Evolutionary conservation across 2,888 invertebrate species (phyloP), one percentile per base, ranked within the genome.

Genomic region (Byasa hedistus): DNA sequence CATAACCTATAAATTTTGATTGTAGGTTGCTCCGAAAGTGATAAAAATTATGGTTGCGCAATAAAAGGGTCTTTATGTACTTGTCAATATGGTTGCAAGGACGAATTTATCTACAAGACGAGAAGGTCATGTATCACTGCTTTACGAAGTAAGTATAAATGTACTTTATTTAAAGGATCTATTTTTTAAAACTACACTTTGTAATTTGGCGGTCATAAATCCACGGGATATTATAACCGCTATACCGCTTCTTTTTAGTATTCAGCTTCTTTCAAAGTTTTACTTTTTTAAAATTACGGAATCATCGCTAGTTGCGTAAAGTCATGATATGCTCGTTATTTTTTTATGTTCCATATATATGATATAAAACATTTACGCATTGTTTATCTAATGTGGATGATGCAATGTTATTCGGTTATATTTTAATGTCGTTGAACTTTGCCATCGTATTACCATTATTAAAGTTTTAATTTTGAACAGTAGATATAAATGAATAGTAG

Each of bases 101-200:
- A 24, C 24, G 44, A 61, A 19, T n/a, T 39, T 22, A 24, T 0
- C 2, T 55, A 44, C 61, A 61, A 55, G 17, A 61, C 55, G 0
- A 61, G 39, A 54, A 44, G 55, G n/a, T 23, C 55, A 21, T 56
- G 61, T 55, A n/a, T 61, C 0, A 55, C 12, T 12, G 44, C 55
- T n/a, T 55, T 61, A 44, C 5, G 36, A 61, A n/a, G 61, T 61
- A 61, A 39, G 61, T 55, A 63, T 19, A 2, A 44, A 44, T 4
- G 17, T 44, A 10, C 15, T 17, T 3, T 15, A 19, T 10, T 44
- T 17, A 10, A 4, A 44, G n/a, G n/a, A n/a, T n/a, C n/a, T 44
- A 2, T 44, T 36, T 44, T 44, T 15, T 15, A 44, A 44, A 44
- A 17, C 44, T 17, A 15, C 4, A 44, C 44, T 32, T 7, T 32